Conservation (phyloP, 2,888 invertebrate genomes). For the Yponomeuta evonymella region DNA sequence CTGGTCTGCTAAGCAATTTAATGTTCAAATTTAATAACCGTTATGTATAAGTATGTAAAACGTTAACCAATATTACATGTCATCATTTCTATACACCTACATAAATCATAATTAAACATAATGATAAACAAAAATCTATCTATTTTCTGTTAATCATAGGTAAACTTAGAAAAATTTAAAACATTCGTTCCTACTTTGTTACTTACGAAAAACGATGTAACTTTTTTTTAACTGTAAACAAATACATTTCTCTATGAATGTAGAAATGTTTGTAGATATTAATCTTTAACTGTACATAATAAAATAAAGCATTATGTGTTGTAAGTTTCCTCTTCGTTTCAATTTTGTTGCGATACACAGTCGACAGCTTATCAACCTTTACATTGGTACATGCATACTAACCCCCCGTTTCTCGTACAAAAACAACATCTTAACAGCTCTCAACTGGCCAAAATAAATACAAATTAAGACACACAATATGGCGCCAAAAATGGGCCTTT, state of each 20-base stretch:
- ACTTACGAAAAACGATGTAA: constrained; percentile 25
- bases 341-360: constrained; percentile 24
- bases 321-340: constrained; percentile 30
- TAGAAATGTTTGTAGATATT: constrained; percentile 51
- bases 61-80: too few species aligned
- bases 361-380: neutral
- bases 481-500: too few species aligned
- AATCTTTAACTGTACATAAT: constrained; percentile 36
- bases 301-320: constrained; percentile 71
- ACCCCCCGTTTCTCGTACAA: too few species aligned
- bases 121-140: neutral
- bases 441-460: too few species aligned
- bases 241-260: constrained; percentile 30
- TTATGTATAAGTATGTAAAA: too few species aligned
- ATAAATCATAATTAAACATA: neutral
- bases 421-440: too few species aligned
- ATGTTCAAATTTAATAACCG: too few species aligned
- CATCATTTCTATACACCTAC: too few species aligned
- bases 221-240: constrained; percentile 30
- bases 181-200: constrained; percentile 32
- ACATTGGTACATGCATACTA: too few species aligned
- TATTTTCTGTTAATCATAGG: neutral
- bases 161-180: neutral
- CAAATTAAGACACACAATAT: too few species aligned
- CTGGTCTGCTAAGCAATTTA: too few species aligned